A percentile compares a stretch with the other conserved stretches of the same genome.
phyloP scores from a whole-genome alignment of 2,113 vertebrate genomes.

The Siniperca chuatsi region DNA sequence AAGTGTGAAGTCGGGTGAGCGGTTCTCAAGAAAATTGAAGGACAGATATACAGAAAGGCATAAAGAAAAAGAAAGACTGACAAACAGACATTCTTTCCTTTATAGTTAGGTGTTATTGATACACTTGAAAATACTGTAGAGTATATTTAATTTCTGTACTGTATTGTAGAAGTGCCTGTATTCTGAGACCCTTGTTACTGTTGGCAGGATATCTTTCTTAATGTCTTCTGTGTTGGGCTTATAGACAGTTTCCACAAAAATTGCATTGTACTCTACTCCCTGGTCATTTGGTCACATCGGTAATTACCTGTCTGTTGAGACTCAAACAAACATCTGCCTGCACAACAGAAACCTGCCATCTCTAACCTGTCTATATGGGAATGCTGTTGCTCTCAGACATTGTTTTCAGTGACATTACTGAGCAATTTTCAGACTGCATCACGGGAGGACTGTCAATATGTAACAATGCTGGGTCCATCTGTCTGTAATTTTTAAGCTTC shows the following conservation, averaged over 20 bases:
- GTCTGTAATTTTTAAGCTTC: constrained; percentile 23
- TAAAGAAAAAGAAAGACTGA: no score
- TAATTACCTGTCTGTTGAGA: constrained; percentile 50
- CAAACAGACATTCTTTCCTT: no score
- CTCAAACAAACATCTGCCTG: constrained; percentile 60
- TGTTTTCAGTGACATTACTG: constrained; percentile 11
- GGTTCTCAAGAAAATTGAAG: no score
- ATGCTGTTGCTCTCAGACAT: constrained; percentile 32
- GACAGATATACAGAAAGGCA: no score
- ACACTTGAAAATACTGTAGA: neutral
- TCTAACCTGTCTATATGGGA: constrained; percentile 23
- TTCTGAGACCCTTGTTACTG: neutral
- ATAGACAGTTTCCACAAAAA: constrained; percentile 16
- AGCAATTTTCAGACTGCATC: constrained; percentile 28
- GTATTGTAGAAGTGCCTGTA: neutral
- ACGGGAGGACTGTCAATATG: constrained; percentile 15
- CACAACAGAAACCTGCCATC: constrained; percentile 47
- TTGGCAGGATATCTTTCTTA: constrained; percentile 1
- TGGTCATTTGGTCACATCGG: constrained; percentile 35
- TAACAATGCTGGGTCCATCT: constrained; percentile 7
- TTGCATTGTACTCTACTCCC: neutral
- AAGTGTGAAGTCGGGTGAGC: no score
- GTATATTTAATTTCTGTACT: neutral
- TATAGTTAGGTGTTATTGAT: neutral
- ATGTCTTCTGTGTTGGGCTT: neutral